Percentiles rank a stretch among this genome's conserved stretches.
phyloP scores from a whole-genome alignment of 92 coral and sea anemone species.

The Siderastrea radians region DNA sequence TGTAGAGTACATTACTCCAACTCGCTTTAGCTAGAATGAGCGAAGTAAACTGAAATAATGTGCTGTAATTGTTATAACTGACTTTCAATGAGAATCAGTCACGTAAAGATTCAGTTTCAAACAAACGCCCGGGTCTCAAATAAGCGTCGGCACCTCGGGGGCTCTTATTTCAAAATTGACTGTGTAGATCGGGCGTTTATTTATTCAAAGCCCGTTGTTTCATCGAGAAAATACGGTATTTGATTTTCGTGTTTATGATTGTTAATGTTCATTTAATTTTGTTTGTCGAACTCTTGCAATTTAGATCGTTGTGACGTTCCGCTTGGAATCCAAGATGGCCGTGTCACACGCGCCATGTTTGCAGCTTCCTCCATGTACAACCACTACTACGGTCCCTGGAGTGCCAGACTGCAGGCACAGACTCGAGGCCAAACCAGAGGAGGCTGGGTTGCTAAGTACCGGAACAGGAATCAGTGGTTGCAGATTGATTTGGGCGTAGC shows the following conservation, averaged over 20 bases:
- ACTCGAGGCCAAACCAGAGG: constrained; percentile 52
- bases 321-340: constrained; percentile 76
- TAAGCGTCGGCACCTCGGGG: too few species aligned
- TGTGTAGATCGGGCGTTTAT: too few species aligned
- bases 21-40: too few species aligned
- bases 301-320: constrained; percentile 71
- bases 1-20: too few species aligned
- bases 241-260: background rate
- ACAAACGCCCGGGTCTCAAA: too few species aligned
- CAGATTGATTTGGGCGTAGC: constrained; percentile 73
- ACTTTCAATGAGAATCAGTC: too few species aligned
- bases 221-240: too few species aligned
- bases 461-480: constrained; percentile 65
- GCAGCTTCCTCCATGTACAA: constrained; percentile 64
- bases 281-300: background rate
- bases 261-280: background rate
- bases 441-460: constrained; percentile 65
- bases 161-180: too few species aligned
- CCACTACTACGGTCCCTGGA: constrained; percentile 74
- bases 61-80: too few species aligned
- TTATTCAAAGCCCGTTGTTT: background rate
- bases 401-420: constrained; percentile 71
- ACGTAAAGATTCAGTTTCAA: too few species aligned
- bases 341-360: constrained; percentile 65
- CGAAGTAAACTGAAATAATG: too few species aligned